phyloP scores from a whole-genome alignment of 2,888 invertebrate genomes.

The Diploptera punctata region DNA sequence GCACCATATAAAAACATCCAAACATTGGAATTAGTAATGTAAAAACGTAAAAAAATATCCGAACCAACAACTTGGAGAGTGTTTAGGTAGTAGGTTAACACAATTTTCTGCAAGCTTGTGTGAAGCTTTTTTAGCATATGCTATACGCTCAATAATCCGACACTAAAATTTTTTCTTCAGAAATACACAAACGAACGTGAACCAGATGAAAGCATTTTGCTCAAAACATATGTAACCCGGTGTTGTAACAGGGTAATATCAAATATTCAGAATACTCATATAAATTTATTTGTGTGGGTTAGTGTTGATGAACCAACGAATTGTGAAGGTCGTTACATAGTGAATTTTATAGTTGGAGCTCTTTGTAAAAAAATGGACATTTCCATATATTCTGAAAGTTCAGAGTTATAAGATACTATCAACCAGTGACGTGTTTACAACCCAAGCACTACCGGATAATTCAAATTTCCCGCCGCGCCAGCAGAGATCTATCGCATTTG shows the following conservation, averaged over 20 bases:
- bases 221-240: slow-evolving; percentile 3
- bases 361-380: neutral
- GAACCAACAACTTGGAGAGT: neutral
- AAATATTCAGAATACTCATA: too few species aligned
- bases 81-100: slow-evolving; percentile 3
- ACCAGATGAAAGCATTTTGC: neutral
- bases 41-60: neutral
- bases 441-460: too few species aligned
- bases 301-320: slow-evolving; percentile 2
- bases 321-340: too few species aligned
- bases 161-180: slow-evolving; percentile 3
- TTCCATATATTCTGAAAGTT: neutral
- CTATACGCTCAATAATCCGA: neutral
- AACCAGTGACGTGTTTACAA: too few species aligned
- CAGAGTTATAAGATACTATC: neutral
- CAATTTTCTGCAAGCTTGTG: slow-evolving; percentile 10
- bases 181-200: neutral
- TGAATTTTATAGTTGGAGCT: too few species aligned
- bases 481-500: too few species aligned
- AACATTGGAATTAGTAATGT: neutral
- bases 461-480: too few species aligned
- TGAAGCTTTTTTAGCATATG: neutral
- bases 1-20: slow-evolving; percentile 3
- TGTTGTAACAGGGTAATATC: neutral
- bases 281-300: neutral